These are phyloP conservation scores for Polyploca ridens DNA, from an alignment of 2,888 invertebrate species.

Conservation along the genomic window DNA sequence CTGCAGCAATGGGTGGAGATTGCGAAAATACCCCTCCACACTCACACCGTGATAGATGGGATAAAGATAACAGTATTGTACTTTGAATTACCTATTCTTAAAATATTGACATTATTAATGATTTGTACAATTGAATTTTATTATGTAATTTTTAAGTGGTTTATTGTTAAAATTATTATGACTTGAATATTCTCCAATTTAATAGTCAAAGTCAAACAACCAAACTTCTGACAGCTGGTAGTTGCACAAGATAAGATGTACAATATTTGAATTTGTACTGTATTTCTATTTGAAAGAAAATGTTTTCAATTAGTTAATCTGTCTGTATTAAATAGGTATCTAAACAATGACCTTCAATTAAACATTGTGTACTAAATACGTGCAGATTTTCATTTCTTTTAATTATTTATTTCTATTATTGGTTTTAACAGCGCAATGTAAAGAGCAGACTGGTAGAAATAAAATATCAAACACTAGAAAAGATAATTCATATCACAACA, in stretches of 20 bases:
- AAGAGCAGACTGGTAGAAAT: too few species aligned
- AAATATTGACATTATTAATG: slow-evolving; percentile 2
- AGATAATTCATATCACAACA: too few species aligned
- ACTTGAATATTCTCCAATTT: neutral
- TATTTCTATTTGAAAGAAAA: neutral
- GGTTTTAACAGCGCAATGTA: too few species aligned
- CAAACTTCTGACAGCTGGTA: neutral
- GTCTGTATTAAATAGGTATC: slow-evolving; percentile 39
- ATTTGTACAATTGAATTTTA: slow-evolving; percentile 19
- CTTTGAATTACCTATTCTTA: slow-evolving; percentile 45
- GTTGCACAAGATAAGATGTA: neutral
- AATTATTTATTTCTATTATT: too few species aligned
- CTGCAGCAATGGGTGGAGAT: slow-evolving; percentile 62
- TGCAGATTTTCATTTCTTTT: slow-evolving; percentile 13
- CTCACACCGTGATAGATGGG: slow-evolving; percentile 78
- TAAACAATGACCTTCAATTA: slow-evolving; percentile 32
- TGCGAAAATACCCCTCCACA: slow-evolving; percentile 81
- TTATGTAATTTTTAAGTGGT: slow-evolving; percentile 21
- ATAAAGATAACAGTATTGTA: slow-evolving; percentile 79
- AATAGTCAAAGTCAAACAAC: neutral
- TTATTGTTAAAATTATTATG: slow-evolving; percentile 20
- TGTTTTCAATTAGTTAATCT: slow-evolving; percentile 29
- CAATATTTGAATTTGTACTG: too few species aligned
- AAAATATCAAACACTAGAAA: too few species aligned
- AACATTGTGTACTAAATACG: slow-evolving; percentile 24